A percentile compares a stretch with the other conserved stretches of the same genome.
These are phyloP conservation scores for Erinaceus europaeus DNA, from an alignment of 2,113 vertebrate genomes.

Conservation along the genomic window DNA sequence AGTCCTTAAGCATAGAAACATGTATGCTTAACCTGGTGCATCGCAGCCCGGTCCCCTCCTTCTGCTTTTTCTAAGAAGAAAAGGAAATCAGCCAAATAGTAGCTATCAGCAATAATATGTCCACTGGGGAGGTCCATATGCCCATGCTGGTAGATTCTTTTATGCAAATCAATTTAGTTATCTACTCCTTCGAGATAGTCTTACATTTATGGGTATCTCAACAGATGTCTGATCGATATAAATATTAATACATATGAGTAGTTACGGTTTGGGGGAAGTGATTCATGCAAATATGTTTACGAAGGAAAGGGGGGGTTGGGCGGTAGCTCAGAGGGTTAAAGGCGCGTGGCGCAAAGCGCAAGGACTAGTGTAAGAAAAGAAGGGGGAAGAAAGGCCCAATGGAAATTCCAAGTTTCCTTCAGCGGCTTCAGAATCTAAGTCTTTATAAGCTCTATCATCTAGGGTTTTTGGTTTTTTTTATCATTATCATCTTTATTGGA, in stretches of 20 bases:
- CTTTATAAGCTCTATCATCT: too few species aligned
- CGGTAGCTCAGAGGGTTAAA: too few species aligned
- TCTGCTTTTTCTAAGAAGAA: too few species aligned
- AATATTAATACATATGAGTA: neutral
- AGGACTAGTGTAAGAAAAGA: too few species aligned
- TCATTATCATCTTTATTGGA: too few species aligned
- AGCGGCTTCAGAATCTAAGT: neutral
- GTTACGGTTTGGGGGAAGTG: neutral
- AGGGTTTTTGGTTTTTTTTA: too few species aligned
- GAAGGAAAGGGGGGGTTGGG: too few species aligned
- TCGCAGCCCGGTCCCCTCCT: too few species aligned
- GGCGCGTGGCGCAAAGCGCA: too few species aligned
- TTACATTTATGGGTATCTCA: neutral
- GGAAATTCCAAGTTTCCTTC: neutral
- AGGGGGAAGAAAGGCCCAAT: fast-evolving
- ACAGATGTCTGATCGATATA: neutral
- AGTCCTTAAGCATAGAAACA: too few species aligned
- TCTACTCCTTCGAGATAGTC: neutral
- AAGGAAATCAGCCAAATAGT: neutral
- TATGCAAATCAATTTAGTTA: neutral
- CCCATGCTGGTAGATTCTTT: neutral
- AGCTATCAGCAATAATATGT: neutral
- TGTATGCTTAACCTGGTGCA: too few species aligned
- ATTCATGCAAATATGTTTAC: neutral
- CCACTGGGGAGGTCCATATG: neutral